Base-by-base conservation (phyloP, 2,888 invertebrate genomes). In the Sarcophaga variegata region DNA sequence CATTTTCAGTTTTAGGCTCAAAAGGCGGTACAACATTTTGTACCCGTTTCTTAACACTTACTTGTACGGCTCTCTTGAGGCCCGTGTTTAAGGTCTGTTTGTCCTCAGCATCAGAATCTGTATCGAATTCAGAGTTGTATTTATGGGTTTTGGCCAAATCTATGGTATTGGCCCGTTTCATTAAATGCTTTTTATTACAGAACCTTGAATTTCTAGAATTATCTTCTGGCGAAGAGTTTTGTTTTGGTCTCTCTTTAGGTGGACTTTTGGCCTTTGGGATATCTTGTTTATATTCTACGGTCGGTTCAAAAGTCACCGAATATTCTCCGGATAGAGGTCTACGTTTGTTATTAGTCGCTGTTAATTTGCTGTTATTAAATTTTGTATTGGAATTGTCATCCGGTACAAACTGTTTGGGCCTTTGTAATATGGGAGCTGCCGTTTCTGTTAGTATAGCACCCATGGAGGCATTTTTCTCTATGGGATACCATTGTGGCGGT, bases 111-210 rank as follows among this genome's bases (percentile, higher is more conserved):
- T 93, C 93, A 3, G 93, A 93, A 78, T 94, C 92, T 70, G 94
- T 94, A 91, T 95, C 95, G 27, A 94, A 94, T n/a, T 94, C 95
- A 37, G 93, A 94, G 88, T 90, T 90, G 37, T 91, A 93, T 77
- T 90, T 91, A 75, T 92, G 92, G 0, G 96, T 95, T 90, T 97
- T 97, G 0, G 97, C 97, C 91, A 97, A 97, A 91, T 97, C 97
- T 88, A 97, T 97, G 2, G 98, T 98, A 90, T 98, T 98, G 4
- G 97, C 97, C 20, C 97, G 95, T 93, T 97, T 97, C 96, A 97
- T 97, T 90, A 96, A 95, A 37, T 96, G 94, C 91, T 96, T 97
- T 89, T 96, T 96, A 86, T 94, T 95, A 74, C 94, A 90, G 63
- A 93, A 93, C 0, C 93, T 89, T 62, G 88, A 81, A 2, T 70